Percentiles rank a stretch among this genome's conserved stretches.
phyloP scores from a whole-genome alignment of 2,888 invertebrate genomes.

The Trachelus stipa region DNA sequence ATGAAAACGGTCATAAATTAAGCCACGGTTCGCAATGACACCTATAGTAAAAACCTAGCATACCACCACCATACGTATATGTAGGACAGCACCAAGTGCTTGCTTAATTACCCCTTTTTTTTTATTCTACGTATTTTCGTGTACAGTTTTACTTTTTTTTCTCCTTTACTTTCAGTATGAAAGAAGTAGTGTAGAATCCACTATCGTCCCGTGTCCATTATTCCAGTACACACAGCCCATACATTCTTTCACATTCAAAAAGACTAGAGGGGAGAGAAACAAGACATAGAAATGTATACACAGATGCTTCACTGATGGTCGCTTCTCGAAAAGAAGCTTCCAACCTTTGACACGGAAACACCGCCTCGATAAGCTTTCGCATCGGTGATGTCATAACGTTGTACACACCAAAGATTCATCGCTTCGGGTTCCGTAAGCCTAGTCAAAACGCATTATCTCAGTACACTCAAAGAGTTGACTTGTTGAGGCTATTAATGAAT shows the following conservation, averaged over 20 bases:
- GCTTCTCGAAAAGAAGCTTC: background rate
- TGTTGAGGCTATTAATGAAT: slow-evolving; percentile 16
- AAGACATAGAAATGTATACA: background rate
- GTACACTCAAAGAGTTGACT: slow-evolving; percentile 14
- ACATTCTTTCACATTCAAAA: background rate
- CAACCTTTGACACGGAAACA: background rate
- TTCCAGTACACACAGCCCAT: slow-evolving; percentile 20
- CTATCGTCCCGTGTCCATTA: slow-evolving; percentile 17
- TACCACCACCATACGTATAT: background rate
- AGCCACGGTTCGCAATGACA: background rate
- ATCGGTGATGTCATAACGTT: background rate
- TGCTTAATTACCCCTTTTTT: background rate
- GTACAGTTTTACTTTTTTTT: background rate
- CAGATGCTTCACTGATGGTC: background rate
- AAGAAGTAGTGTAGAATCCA: background rate
- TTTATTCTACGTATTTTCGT: background rate
- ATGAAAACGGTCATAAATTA: background rate
- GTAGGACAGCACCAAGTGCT: background rate
- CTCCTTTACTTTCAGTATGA: background rate
- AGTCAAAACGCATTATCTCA: background rate
- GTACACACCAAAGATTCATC: background rate
- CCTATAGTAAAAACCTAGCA: background rate
- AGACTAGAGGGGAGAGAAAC: background rate
- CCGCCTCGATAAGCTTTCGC: background rate
- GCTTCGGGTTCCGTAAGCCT: background rate